phyloP scores from a whole-genome alignment of 2,888 invertebrate species.

The Drosophila kambysellisi region DNA sequence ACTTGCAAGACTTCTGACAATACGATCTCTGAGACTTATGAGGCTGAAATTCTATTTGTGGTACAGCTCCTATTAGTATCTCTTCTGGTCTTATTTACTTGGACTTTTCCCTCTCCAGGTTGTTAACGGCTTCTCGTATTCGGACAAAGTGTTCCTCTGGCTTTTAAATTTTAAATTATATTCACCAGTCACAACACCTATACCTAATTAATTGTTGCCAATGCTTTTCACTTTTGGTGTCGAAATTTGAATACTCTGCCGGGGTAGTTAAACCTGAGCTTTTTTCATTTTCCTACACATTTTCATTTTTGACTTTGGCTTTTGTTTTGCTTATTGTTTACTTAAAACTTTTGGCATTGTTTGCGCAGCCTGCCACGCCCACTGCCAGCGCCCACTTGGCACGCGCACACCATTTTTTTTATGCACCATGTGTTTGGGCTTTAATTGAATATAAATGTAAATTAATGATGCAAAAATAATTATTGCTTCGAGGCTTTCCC shows the following conservation, averaged over 20 bases:
- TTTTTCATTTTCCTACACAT: background rate
- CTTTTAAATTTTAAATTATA: background rate
- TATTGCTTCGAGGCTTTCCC: constrained; percentile 72
- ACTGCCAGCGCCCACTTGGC: constrained; percentile 54
- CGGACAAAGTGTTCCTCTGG: background rate
- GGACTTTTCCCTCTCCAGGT: accelerated
- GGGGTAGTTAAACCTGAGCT: constrained; percentile 25
- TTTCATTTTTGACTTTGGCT: background rate
- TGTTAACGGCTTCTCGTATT: background rate
- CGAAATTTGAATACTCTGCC: constrained; percentile 8
- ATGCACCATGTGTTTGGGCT: constrained; percentile 69
- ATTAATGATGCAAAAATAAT: constrained; percentile 80
- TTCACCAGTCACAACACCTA: background rate
- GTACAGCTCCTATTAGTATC: background rate
- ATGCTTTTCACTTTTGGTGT: background rate
- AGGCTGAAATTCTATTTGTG: background rate
- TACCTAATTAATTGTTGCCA: background rate
- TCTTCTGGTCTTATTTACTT: background rate
- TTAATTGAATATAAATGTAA: constrained; percentile 81
- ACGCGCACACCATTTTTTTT: constrained; percentile 50
- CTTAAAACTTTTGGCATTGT: constrained; percentile 57
- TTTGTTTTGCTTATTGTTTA: constrained; percentile 33
- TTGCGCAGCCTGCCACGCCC: constrained; percentile 30
- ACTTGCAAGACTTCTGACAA: background rate
- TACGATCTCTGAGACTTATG: background rate